phyloP scores from a whole-genome alignment of 2,113 vertebrate species.

The Scomber scombrus region DNA sequence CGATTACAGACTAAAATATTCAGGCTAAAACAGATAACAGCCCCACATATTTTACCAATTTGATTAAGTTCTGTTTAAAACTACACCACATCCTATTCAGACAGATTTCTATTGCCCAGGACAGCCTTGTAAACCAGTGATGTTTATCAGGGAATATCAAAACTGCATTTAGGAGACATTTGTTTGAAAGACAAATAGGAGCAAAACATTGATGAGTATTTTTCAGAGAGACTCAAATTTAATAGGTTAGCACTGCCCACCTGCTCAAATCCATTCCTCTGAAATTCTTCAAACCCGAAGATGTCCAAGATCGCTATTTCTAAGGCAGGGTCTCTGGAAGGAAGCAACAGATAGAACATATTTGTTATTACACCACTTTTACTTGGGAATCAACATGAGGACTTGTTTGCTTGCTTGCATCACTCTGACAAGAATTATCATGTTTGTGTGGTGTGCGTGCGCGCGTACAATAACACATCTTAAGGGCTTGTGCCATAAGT shows the following conservation, averaged over 20 bases:
- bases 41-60: conserved; percentile 55
- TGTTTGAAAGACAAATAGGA: background rate
- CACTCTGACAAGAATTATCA: conserved; percentile 19
- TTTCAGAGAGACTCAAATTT: background rate
- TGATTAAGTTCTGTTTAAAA: conserved; percentile 51
- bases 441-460: background rate
- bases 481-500: conserved; percentile 40
- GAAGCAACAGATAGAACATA: background rate
- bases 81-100: conserved; percentile 2
- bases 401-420: conserved; percentile 3
- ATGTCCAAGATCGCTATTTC: conserved; percentile 94
- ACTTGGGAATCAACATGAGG: background rate
- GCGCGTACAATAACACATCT: conserved; percentile 40
- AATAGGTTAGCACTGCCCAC: conserved; percentile 74
- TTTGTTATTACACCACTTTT: background rate
- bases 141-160: background rate
- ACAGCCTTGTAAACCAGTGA: background rate
- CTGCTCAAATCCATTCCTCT: conserved; percentile 94
- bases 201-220: background rate
- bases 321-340: conserved; percentile 85
- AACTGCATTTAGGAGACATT: conserved; percentile 17
- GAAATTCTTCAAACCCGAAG: conserved; percentile 96
- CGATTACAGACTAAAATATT: conserved; percentile 57
- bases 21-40: conserved; percentile 33
- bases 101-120: conserved; percentile 24